Evolutionary conservation across 2,888 invertebrate genomes (phyloP), one percentile per base, ranked within the genome.

Genomic region (Cacoxenus indagator): DNA sequence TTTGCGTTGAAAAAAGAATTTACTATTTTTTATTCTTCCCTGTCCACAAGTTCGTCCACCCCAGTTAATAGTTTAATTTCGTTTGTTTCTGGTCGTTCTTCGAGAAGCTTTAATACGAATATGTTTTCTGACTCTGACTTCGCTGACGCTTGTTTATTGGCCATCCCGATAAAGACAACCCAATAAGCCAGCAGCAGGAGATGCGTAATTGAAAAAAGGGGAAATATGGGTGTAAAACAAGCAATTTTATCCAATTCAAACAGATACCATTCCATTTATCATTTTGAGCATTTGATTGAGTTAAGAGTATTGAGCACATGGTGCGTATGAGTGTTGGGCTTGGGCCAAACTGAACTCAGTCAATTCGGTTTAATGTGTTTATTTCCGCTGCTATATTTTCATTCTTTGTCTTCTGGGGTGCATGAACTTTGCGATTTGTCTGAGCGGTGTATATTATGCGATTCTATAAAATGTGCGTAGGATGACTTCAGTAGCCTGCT

Each of bases 171-270:
- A 51, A 64, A 48, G 48, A 5, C 64, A 64, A 26, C 24, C 19
- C 11, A 24, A 26, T 43, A 45, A 43, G 43, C 43, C 43, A 46
- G n/a, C 64, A 37, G 22, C 19, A 11, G 19, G n/a, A 19, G 67
- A 67, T 67, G 62, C 61, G 67, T 67, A 62, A 67, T 67, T 67
- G 67, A 62, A 67, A 67, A 66, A 57, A 19, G 22, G n/a, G 19
- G 43, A 61, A 14, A 17, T 11, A 51, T 27, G 46, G 43, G 26
- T 55, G 55, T 9, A 24, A 46, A 45, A 51, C 61, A 67, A 51
- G 51, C 62, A 45, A n/a, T 67, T 67, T 67, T 61, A 48, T 67
- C 65, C 24, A 26, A 55, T 14, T 37, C 37, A 55, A 65, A 55
- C n/a, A 1, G 27, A 26, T 22, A 27, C 24, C 46, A 48, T 48